Percentiles rank a stretch among this genome's conserved stretches.
These are phyloP conservation scores for Timema cristinae DNA, from an alignment of 2,888 invertebrate species.

Conservation along the genomic window DNA sequence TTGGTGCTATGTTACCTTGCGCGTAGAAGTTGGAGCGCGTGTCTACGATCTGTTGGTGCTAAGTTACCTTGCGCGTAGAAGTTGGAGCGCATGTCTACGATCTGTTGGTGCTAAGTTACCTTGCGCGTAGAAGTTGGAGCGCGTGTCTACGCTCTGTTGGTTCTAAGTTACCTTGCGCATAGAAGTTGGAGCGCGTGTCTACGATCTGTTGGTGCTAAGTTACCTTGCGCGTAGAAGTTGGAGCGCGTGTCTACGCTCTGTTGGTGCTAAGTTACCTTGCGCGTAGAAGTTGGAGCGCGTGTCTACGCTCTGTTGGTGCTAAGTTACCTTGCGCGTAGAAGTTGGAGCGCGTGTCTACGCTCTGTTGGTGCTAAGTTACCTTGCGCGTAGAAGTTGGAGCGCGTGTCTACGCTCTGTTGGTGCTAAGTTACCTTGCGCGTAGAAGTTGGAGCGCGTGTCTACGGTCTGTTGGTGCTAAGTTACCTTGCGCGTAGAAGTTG, in stretches of 20 bases:
- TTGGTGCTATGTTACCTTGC: not conserved
- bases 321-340: not conserved
- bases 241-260: slow-evolving; percentile 12
- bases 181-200: not conserved
- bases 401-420: slow-evolving; percentile 21
- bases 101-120: slow-evolving; percentile 27
- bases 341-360: no score
- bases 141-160: slow-evolving; percentile 26
- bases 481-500: not conserved
- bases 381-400: not conserved
- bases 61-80: not conserved
- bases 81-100: slow-evolving; percentile 10
- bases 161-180: not conserved
- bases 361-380: not conserved
- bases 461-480: slow-evolving; percentile 25
- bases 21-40: not conserved
- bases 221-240: not conserved
- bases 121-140: slow-evolving; percentile 14
- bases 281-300: slow-evolving; percentile 13
- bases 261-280: slow-evolving; percentile 27
- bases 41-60: not conserved
- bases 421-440: slow-evolving; percentile 25
- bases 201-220: not conserved
- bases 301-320: slow-evolving; percentile 27
- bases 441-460: slow-evolving; percentile 17